Evolutionary conservation across 2,888 invertebrate species (phyloP).

Genomic region (Schrankia costaestrigalis): DNA sequence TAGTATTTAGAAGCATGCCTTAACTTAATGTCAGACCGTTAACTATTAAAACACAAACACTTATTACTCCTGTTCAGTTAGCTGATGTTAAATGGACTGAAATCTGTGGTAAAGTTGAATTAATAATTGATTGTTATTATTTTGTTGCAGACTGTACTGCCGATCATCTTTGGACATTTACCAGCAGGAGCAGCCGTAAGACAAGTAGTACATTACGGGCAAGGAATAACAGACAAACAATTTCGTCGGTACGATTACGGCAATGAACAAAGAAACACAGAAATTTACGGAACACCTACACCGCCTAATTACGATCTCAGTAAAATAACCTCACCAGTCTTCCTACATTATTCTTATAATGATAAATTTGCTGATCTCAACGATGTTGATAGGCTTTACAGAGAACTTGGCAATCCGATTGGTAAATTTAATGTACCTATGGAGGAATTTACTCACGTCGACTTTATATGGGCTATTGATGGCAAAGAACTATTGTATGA

Average conservation of each 20-base stretch:
- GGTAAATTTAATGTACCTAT: constrained; percentile 22
- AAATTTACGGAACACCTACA: constrained; percentile 33
- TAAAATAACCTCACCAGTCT: constrained; percentile 35
- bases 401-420: constrained; percentile 30
- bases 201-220: constrained; percentile 51
- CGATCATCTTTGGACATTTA: constrained; percentile 43
- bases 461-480: constrained; percentile 49
- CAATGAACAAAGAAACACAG: constrained; percentile 34
- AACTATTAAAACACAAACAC: constrained; percentile 7
- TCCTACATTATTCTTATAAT: constrained; percentile 42
- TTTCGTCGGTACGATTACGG: constrained; percentile 47
- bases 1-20: neutral
- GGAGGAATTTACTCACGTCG: constrained; percentile 42
- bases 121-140: constrained; percentile 1
- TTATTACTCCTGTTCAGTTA: constrained; percentile 30
- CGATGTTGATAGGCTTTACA: constrained; percentile 35
- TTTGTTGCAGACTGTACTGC: constrained; percentile 54
- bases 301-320: constrained; percentile 47
- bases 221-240: constrained; percentile 31
- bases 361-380: constrained; percentile 36
- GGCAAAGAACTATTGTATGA: constrained; percentile 34
- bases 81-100: no score
- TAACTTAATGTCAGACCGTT: neutral
- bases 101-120: constrained; percentile 35
- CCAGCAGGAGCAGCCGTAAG: constrained; percentile 52